Evolutionary conservation across 2,113 vertebrate species (phyloP).

Genomic region (Silurus glanis): DNA sequence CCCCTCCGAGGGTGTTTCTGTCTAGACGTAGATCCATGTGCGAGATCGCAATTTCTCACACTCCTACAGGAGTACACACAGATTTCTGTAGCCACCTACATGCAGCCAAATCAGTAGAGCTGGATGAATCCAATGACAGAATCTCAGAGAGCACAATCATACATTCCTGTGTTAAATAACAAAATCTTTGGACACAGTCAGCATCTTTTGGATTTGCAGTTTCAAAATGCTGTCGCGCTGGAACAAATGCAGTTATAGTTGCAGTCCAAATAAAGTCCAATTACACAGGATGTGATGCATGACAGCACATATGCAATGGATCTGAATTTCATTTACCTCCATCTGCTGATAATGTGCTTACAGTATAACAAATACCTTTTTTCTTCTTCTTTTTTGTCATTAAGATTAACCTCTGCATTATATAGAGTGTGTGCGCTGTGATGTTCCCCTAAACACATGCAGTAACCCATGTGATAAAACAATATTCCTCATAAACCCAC

Average conservation of each 20-base stretch:
- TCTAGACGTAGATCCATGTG: conserved; percentile 26
- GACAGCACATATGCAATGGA: background rate
- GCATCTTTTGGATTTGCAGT: background rate
- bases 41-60: conserved; percentile 34
- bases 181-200: background rate
- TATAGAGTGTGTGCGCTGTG: background rate
- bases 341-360: background rate
- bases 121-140: conserved; percentile 1
- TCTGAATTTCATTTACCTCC: background rate
- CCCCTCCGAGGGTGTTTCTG: conserved; percentile 39
- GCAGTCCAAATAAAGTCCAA: background rate
- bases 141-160: background rate
- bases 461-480: background rate
- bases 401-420: background rate
- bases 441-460: background rate
- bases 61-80: conserved; percentile 38
- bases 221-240: background rate
- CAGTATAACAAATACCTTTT: background rate
- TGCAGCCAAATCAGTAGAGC: background rate
- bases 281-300: background rate
- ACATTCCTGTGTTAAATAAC: no score
- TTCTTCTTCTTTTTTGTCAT: background rate
- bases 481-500: background rate
- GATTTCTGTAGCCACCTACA: conserved; percentile 35
- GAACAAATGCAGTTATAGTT: background rate